Evolutionary conservation across 2,797 vertebrate species (phyloP), one percentile per base, ranked within the genome.

Genomic region (Pteronotus mesoamericanus): DNA sequence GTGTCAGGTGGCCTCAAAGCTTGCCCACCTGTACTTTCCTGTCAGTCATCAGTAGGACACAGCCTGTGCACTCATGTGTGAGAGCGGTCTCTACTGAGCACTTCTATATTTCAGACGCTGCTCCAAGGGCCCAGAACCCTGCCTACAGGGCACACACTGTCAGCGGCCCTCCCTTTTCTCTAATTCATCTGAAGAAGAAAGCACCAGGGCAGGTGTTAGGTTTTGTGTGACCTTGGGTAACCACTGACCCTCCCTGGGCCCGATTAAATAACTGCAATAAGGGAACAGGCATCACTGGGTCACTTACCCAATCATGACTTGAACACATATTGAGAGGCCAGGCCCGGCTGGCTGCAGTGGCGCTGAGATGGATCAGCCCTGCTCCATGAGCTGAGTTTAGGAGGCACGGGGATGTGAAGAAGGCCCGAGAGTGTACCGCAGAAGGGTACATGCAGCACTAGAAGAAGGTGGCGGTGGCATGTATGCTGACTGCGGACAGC

Each of bases 61-160:
- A n/a, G 18, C 32, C n/a, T 29, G 32, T 34, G 19, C 21, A 1
- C 34, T 6, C 0, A 0, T 5, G 11, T 18, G 9, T 2, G 48
- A 80, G 44, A 86, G 42, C 89, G 69, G 69, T 26, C 55, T 75
- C 66, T 29, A 2, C 15, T 5, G 1, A 24, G 42, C 3, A 37
- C 39, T 80, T 42, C 79, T 61, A 0, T 21, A 46, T 53, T 82
- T 72, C 11, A 7, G 2, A 34, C 4, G 4, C 8, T 42, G 74
- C 22, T 57, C 85, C 61, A 24, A 34, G 16, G 0, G 2, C 34
- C 46, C 24, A 29, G 96, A 77, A 10, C 34, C 24, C 83, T 14
- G 51, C 16, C 55, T 19, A 0, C 15, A 1, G 19, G 8, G 7
- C 64, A 32, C 66, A 22, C 26, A 32, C 32, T n/a, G 46, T 44